Base-by-base conservation (phyloP, 2,797 vertebrate genomes). In the Australoheros facetus region DNA sequence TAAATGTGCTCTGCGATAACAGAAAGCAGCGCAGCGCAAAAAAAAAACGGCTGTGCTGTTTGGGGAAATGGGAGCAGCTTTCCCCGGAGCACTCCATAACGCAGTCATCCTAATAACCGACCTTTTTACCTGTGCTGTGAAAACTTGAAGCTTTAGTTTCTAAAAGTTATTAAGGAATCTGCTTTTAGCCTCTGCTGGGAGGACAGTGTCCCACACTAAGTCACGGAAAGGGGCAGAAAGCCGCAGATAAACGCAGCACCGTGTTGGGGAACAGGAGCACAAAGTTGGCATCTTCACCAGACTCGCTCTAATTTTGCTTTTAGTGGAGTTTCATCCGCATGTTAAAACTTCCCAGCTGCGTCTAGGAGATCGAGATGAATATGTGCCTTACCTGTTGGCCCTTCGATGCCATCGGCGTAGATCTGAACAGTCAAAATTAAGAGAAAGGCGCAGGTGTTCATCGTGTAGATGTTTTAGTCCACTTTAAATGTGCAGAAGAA, bases 401-500 rank as follows among this genome's bases (percentile, higher is more conserved):
- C 95, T 82, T 96, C 96, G 19, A 95, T 96, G 85, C 95, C 95
- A 88, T 96, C 96, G 87, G 95, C 95, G 95, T 95, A 95, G 87
- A 96, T 95, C 79, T 95, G 95, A 74, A 92, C 95, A 57, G 94
- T 91, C 92, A 96, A 91, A 84, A 96, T 93, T 85, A 96, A 66
- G 60, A 96, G 91, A 84, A 96, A 93, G 73, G 94, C 95, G 91
- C 95, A 96, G 94, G 95, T 96, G 94, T 96, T 96, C 96, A 96
- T 96, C 78, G 86, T 90, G 82, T 42, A 51, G 88, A 78, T 79
- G 85, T 91, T 91, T 95, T 95, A 96, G 94, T 96, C 96, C 96
- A 94, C 92, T 95, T 95, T 89, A 84, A 85, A 89, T 80, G 89
- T 78, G 89, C 87, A 86, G 75, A 64, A 85, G 81, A 86, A 91